Percentiles rank a stretch among this genome's conserved stretches.
Evolutionary conservation across 2,888 invertebrate species (phyloP).

Genomic region (Amiota mariae): DNA sequence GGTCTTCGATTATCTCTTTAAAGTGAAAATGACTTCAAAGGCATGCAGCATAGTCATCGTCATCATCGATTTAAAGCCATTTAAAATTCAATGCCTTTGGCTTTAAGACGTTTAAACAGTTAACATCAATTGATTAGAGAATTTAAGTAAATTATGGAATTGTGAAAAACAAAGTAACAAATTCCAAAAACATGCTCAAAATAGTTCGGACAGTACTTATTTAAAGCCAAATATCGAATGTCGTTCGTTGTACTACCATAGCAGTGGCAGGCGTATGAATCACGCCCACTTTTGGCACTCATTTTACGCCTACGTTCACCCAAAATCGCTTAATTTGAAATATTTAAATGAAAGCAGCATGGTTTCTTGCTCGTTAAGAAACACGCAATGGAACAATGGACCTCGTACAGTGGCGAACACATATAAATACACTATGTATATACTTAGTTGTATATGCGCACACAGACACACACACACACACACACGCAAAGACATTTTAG

Average conservation of each 20-base stretch:
- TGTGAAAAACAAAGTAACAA: background rate
- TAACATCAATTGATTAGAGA: background rate
- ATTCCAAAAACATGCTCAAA: background rate
- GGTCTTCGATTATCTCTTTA: background rate
- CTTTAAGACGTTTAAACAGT: too few relatives aligned
- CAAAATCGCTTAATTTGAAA: constrained; percentile 17
- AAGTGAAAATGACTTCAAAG: background rate
- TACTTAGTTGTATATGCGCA: background rate
- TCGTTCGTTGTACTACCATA: background rate
- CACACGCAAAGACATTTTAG: background rate
- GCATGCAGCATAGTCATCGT: too few relatives aligned
- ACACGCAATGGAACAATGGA: background rate
- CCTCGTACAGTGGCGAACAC: background rate
- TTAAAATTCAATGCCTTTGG: too few relatives aligned
- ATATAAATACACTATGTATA: background rate
- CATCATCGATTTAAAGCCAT: too few relatives aligned
- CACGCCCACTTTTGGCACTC: background rate
- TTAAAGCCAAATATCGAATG: background rate
- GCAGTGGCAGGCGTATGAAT: background rate
- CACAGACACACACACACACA: background rate
- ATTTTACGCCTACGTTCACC: background rate
- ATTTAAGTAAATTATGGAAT: background rate
- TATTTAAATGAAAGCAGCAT: constrained; percentile 15
- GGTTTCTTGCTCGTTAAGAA: constrained; percentile 2
- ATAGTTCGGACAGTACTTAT: background rate